A percentile compares a stretch with the other conserved stretches of the same genome.
Conservation (phyloP, 2,113 vertebrate genomes). For the Hipposideros armiger region DNA sequence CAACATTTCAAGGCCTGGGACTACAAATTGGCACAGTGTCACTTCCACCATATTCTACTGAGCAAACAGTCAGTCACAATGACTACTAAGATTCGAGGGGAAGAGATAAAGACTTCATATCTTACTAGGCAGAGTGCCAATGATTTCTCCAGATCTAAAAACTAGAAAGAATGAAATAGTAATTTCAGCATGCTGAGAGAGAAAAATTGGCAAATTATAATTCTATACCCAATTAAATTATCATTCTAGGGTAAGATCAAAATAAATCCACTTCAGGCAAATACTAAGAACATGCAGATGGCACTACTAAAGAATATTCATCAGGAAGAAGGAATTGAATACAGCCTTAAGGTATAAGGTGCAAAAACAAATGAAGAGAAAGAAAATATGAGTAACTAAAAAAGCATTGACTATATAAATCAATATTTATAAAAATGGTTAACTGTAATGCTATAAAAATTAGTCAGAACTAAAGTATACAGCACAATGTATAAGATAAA, state of each 20-base stretch:
- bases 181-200: background rate
- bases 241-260: background rate
- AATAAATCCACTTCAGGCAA: background rate
- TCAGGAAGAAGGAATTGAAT: background rate
- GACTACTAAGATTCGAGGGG: background rate
- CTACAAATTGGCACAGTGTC: background rate
- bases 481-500: background rate
- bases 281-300: background rate
- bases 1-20: background rate
- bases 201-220: background rate
- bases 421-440: conserved; percentile 6
- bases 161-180: background rate
- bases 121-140: background rate
- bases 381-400: background rate
- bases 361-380: background rate
- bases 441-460: conserved; percentile 29
- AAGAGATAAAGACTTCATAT: background rate
- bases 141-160: background rate
- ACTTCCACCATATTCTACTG: background rate
- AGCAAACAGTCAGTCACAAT: background rate
- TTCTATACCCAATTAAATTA: conserved; percentile 59
- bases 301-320: background rate
- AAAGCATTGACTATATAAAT: background rate
- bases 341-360: background rate
- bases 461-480: background rate